Base-by-base conservation (phyloP, 2,113 vertebrate genomes). In the Scartelaos histophorus region DNA sequence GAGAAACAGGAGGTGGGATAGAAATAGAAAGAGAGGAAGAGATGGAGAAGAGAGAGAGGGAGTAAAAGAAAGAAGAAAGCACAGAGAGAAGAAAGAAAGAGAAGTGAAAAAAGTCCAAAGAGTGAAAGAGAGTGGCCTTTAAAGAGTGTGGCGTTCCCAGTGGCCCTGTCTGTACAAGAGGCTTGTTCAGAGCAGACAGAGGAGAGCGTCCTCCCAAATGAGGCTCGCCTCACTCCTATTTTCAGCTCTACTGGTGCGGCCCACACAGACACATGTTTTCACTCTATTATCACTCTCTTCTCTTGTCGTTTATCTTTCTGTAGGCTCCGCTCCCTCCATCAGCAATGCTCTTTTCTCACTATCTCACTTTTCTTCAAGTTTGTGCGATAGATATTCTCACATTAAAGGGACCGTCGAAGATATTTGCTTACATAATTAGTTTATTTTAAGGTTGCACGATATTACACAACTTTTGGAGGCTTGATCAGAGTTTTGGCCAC, bases 201-300 rank as follows among this genome's bases (percentile, higher is more conserved):
- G 25, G 17, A 89, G 79, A 85, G 83, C 89, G 88, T 88, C 84
- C 67, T 84, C 71, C 86, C 74, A 90, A 90, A 89, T 88, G 81
- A 83, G 79, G 78, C 83, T 88, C 83, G 86, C 75, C 83, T 75
- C 53, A 25, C 83, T 80, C 86, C 75, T 85, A 87, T 88, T 91
- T 87, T 87, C 89, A 87, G 87, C 89, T 89, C 88, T 86, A 85
- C 65, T 89, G 87, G 79, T 87, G 86, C 79, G 10, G 76, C 60
- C 75, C 17, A 53, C 72, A 82, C 79, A 85, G 88, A 90, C 87
- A 87, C 85, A 79, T 86, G 84, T 88, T 87, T 85, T 83, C 79
- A 80, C 70, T 86, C 69, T 67, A 85, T 78, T 70, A 43, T 81
- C 69, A 65, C 38, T n/a, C 64, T 19, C 35, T 62, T 22, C 38